Evolutionary conservation across 2,113 vertebrate genomes (phyloP), one percentile per base, ranked within the genome.

Genomic region (Perca schrenkii): DNA sequence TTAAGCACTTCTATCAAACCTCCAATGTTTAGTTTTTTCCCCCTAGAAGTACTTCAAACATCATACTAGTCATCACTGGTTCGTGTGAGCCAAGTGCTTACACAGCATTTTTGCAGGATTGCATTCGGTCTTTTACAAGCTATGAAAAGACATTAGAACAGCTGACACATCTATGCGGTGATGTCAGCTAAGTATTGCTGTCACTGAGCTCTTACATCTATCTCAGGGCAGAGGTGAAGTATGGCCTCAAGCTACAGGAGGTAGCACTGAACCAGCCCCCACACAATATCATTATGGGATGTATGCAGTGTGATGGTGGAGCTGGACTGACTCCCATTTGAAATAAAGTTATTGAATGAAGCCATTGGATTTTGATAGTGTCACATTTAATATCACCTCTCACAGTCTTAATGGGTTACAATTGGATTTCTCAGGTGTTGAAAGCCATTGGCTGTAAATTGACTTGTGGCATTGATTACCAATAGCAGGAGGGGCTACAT

Each of bases 381-480:
- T 82, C 89, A 84, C 85, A 67, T 85, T 81, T 78, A 81, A 89
- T 88, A 79, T 82, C 47, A 72, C 53, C 73, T 77, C 79, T 77
- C 74, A 25, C 46, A 2, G 19, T 83, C 80, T 84, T 86, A 86
- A 89, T 77, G 64, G 74, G 57, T 63, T 77, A 52, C 85, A 90
- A 91, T 90, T 89, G 74, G 84, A 90, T 94, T 81, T 86, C 84
- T 77, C 64, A 53, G 31, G 72, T 77, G 83, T 84, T 68, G 50
- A 85, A 88, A 87, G 80, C 74, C 84, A 79, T 88, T 52, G 73
- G 84, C 85, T 89, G 79, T 57, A 86, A 92, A 94, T 92, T 89
- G 88, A 93, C 91, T 93, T 50, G 77, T 64, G 69, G 65, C 89
- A 93, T 94, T 88, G 88, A 93, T 94, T 89, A 89, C 68, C 65